Percentiles rank a stretch among this genome's conserved stretches.
Conservation (phyloP, 2,888 invertebrate species). For the Saturnia pavonia region DNA sequence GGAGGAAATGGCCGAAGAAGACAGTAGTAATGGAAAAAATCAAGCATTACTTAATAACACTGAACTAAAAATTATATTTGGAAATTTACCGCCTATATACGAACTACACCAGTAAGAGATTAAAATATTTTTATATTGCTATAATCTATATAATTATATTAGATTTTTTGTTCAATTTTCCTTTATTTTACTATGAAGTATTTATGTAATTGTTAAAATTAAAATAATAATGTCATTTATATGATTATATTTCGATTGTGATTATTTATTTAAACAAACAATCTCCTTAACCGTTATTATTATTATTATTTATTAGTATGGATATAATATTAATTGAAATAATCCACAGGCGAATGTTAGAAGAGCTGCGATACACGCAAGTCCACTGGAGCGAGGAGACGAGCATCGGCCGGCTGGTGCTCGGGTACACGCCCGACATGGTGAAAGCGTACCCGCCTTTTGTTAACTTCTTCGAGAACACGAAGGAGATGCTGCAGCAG, state of each 20-base stretch:
- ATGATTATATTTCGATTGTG: too few species aligned
- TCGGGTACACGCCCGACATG: slow-evolving; percentile 93
- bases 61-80: slow-evolving; percentile 97
- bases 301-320: not conserved
- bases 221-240: too few species aligned
- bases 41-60: slow-evolving; percentile 91
- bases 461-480: slow-evolving; percentile 98
- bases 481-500: slow-evolving; percentile 94
- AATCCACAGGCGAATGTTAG: slow-evolving; percentile 79
- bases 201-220: too few species aligned
- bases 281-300: too few species aligned
- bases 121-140: too few species aligned
- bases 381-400: slow-evolving; percentile 94
- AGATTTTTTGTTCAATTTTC: too few species aligned
- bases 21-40: slow-evolving; percentile 83
- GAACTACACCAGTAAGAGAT: slow-evolving; percentile 89
- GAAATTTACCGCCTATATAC: slow-evolving; percentile 96
- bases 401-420: slow-evolving; percentile 93
- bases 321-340: not conserved
- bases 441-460: slow-evolving; percentile 98
- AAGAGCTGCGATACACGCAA: slow-evolving; percentile 84
- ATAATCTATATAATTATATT: too few species aligned
- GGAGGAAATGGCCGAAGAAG: slow-evolving; percentile 92
- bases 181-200: too few species aligned
- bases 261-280: too few species aligned